Base-by-base conservation (phyloP, 2,113 vertebrate species). In the Canis aureus region DNA sequence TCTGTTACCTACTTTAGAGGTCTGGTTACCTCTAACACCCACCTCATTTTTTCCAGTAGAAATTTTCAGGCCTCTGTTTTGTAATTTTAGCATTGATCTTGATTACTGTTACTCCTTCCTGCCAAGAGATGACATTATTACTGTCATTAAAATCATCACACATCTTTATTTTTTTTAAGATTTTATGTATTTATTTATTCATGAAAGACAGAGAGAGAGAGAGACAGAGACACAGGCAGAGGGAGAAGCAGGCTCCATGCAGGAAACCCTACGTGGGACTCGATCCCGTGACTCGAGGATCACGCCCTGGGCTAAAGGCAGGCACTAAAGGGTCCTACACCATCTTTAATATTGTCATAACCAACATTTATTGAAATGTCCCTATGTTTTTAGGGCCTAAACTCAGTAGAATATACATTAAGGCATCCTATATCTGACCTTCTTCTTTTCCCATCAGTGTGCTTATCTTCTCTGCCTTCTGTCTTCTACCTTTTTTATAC, bases 21-120 rank as follows among this genome's bases (percentile, higher is more conserved):
- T 66, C 82, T 89, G 64, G 22, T 78, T 66, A n/a, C 8, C 57
- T 57, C 23, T 55, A 91, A 43, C 29, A 19, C 25, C 19, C 11
- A 1, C 15, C 83, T 96, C 19, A n/a, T 83, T 43, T 66, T 84
- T 60, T 27, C 73, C 62, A 55, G 57, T 19, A 91, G 90, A 83
- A 95, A 29, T 3, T 73, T 81, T 27, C 13, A 32, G 55, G 49
- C 4, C 38, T 83, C 38, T 51, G 11, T 91, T 95, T 95, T 29
- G 32, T 97, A 43, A 74, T 86, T 89, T 95, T 51, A 89, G 23
- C 16, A 71, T 66, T 84, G 38, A 43, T 89, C n/a, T 86, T 89
- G 38, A 71, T 66, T 91, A 43, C 43, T 22, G 23, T 91, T 66
- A 16, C 53, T 83, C 32, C 51, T 5, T 67, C 49, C 76, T 51